Conservation (phyloP, 2,113 vertebrate species). For the Ictidomys tridecemlineatus region DNA sequence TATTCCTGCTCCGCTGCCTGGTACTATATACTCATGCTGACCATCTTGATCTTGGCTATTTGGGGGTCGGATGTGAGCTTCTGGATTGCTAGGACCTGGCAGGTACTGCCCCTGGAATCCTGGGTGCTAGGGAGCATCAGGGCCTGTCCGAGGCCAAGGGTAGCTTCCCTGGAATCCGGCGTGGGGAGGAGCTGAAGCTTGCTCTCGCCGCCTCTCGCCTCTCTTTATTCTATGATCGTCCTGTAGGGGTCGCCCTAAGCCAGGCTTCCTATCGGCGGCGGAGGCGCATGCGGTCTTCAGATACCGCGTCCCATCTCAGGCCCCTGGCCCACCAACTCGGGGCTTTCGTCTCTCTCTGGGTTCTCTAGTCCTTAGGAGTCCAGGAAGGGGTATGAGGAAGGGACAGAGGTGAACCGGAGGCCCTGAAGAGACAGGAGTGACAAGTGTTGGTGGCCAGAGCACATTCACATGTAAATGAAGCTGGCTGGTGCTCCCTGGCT, state of each 20-base stretch:
- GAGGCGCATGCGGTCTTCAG: accelerated
- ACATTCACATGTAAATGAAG: background rate
- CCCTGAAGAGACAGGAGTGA: slow-evolving; percentile 3
- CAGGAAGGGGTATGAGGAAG: background rate
- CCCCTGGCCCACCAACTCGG: accelerated
- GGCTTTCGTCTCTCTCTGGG: background rate
- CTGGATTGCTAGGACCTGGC: background rate
- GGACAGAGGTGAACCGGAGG: background rate
- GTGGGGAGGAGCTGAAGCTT: background rate
- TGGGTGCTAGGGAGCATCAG: background rate
- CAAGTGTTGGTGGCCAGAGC: background rate
- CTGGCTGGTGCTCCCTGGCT: background rate
- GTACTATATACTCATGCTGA: background rate
- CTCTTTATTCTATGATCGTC: background rate
- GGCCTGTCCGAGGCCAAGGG: background rate
- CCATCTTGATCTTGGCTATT: background rate
- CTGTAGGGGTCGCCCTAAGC: slow-evolving; percentile 79
- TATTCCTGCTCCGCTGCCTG: background rate
- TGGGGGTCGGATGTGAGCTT: background rate
- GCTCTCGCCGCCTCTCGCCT: background rate
- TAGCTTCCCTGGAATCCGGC: accelerated
- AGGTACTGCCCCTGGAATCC: background rate
- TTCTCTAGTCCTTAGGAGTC: background rate
- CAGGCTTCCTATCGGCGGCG: background rate
- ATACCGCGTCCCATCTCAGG: background rate